These are phyloP conservation scores for Hestina assimilis DNA, from an alignment of 1,140 invertebrate genomes.

Conservation along the genomic window DNA sequence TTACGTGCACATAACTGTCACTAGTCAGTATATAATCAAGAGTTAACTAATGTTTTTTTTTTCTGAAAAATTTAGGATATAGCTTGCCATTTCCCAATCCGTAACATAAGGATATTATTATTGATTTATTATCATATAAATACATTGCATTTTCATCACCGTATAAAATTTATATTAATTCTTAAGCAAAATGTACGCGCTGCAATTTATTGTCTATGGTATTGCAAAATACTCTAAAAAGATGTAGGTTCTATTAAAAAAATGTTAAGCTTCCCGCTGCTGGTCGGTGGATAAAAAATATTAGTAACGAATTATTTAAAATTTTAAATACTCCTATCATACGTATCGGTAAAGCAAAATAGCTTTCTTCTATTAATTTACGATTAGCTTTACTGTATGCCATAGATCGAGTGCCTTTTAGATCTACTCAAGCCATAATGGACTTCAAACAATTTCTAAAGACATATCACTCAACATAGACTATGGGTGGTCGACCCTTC, in stretches of 20 bases:
- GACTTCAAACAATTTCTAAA: neutral
- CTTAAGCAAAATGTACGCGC: no score
- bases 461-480: no score
- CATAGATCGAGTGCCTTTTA: slow-evolving; percentile 21
- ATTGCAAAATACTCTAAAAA: neutral
- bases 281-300: slow-evolving; percentile 4
- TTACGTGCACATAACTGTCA: slow-evolving; percentile 25
- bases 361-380: neutral
- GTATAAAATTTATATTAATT: no score
- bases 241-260: neutral
- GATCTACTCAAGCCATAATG: slow-evolving; percentile 1
- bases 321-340: slow-evolving; percentile 11
- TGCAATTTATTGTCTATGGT: neutral
- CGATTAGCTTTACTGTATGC: slow-evolving; percentile 5
- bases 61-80: neutral
- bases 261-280: slow-evolving; percentile 3
- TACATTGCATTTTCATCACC: neutral
- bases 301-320: neutral
- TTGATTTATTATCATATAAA: no score
- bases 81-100: slow-evolving; percentile 21
- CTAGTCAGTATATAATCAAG: slow-evolving; percentile 25
- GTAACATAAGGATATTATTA: neutral
- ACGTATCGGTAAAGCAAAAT: neutral
- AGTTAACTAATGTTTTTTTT: slow-evolving; percentile 14
- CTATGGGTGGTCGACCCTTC: no score